A percentile compares a stretch with the other conserved stretches of the same genome.
Conservation (phyloP, 1,140 invertebrate species). For the Calephelis virginiensis region DNA sequence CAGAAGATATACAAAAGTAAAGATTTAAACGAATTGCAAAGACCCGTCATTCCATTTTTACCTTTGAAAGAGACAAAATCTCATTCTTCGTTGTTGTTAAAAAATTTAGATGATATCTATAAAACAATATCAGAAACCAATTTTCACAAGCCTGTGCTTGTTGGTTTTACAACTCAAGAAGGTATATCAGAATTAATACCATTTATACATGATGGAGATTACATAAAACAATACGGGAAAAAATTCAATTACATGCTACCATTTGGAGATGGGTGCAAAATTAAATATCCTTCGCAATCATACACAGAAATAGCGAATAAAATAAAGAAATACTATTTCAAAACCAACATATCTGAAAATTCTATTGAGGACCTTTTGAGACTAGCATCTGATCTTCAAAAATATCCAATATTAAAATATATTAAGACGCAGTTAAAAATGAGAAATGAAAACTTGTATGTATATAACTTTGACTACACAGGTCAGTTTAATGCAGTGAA, state of each 20-base stretch:
- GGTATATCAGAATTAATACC: constrained; percentile 63
- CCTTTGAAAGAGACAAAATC: constrained; percentile 47
- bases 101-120: constrained; percentile 34
- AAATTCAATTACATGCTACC: constrained; percentile 60
- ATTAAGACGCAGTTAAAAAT: constrained; percentile 36
- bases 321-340: constrained; percentile 56
- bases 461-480: constrained; percentile 63
- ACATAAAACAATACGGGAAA: constrained; percentile 41
- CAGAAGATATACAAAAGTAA: constrained; percentile 50
- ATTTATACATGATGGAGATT: constrained; percentile 53
- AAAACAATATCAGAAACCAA: constrained; percentile 26
- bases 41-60: constrained; percentile 56
- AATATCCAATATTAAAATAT: constrained; percentile 60
- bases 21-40: constrained; percentile 51
- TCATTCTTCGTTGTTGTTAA: constrained; percentile 42
- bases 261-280: constrained; percentile 46
- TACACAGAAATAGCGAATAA: constrained; percentile 41
- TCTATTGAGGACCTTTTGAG: constrained; percentile 45
- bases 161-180: constrained; percentile 61
- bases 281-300: constrained; percentile 38
- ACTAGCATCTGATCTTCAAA: constrained; percentile 50
- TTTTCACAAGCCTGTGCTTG: constrained; percentile 46
- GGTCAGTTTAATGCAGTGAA: constrained; percentile 57
- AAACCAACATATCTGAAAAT: constrained; percentile 36
- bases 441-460: constrained; percentile 39